A percentile compares a stretch with the other conserved stretches of the same genome.
phyloP scores from a whole-genome alignment of 2,888 invertebrate species.

The Anarsia innoxiella region DNA sequence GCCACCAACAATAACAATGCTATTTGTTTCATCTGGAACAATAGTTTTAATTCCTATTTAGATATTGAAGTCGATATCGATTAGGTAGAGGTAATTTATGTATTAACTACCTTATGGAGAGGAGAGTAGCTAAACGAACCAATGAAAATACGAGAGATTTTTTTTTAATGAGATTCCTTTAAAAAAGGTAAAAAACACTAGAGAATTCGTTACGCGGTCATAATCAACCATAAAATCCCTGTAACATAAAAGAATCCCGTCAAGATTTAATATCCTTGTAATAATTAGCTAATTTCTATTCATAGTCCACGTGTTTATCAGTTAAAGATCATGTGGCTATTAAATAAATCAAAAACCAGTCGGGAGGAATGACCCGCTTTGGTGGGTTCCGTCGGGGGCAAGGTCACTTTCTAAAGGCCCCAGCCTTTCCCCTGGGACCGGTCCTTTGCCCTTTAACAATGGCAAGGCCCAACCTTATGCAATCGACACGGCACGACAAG shows the following conservation, averaged over 20 bases:
- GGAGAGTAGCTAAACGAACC: too few species aligned
- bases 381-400: constrained; percentile 27
- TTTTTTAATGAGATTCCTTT: too few species aligned
- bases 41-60: too few species aligned
- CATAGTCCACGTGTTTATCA: background rate
- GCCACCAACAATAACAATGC: constrained; percentile 35
- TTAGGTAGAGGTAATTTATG: too few species aligned
- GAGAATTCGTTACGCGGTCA: too few species aligned
- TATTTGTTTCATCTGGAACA: constrained; percentile 52
- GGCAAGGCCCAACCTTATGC: constrained; percentile 1
- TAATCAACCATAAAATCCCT: too few species aligned
- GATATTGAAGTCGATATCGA: too few species aligned
- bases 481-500: too few species aligned
- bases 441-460: constrained; percentile 25
- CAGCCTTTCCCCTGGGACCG: constrained; percentile 35
- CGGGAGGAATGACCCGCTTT: constrained; percentile 7
- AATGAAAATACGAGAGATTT: too few species aligned
- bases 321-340: background rate
- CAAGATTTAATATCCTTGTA: background rate
- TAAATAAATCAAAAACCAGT: constrained; percentile 1
- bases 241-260: too few species aligned
- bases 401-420: constrained; percentile 71
- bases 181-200: too few species aligned
- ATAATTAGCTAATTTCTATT: constrained; percentile 2
- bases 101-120: too few species aligned